Conservation (phyloP, 2,797 vertebrate genomes). For the Acanthurus lineatus region DNA sequence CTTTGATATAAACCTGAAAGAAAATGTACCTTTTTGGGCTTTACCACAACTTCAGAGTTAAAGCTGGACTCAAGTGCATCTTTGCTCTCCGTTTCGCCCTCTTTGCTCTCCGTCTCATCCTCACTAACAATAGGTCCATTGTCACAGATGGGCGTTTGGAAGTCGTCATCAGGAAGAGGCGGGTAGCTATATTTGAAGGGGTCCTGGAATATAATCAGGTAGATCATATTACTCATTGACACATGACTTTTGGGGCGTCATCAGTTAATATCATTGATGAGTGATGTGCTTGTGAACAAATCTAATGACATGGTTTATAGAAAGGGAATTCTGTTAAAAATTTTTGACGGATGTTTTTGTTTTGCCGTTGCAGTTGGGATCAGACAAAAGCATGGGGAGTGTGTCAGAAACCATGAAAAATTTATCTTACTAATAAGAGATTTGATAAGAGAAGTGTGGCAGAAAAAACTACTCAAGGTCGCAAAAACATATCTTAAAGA, state of each 20-base stretch:
- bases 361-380: not conserved
- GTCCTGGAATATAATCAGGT: conserved; percentile 85
- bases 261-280: no score
- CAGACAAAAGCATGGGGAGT: not conserved
- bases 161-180: conserved; percentile 97
- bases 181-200: conserved; percentile 97
- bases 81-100: conserved; percentile 88
- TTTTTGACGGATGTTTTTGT: not conserved
- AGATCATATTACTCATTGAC: conserved; percentile 1
- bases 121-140: conserved; percentile 94
- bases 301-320: not conserved
- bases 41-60: conserved; percentile 87
- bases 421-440: not conserved
- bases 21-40: conserved; percentile 92
- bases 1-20: conserved; percentile 7
- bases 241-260: not conserved
- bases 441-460: not conserved
- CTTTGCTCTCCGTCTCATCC: conserved; percentile 93
- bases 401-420: not conserved
- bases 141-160: conserved; percentile 95
- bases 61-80: conserved; percentile 89
- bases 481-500: not conserved
- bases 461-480: not conserved
- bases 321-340: conserved; percentile 2
- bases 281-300: not conserved